Evolutionary conservation across 2,888 invertebrate species (phyloP).

Genomic region (Mycalesis mineus): DNA sequence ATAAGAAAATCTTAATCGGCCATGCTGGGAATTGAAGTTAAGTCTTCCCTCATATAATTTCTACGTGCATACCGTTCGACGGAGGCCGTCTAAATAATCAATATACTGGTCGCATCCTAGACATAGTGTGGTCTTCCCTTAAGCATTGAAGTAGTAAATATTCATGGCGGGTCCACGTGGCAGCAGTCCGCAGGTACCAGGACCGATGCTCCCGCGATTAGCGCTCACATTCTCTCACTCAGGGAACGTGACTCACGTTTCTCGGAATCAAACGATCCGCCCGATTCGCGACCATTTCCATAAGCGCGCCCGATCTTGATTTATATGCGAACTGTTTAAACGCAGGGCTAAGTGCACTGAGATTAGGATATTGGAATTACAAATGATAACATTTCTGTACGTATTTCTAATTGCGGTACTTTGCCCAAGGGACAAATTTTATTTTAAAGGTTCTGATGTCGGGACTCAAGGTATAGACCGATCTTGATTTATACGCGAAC

Average conservation of each 20-base stretch:
- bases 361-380: slow-evolving; percentile 1
- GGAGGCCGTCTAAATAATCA: too few species aligned
- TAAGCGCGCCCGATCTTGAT: slow-evolving; percentile 18
- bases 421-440: too few species aligned
- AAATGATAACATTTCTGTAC: neutral
- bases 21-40: too few species aligned
- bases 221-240: slow-evolving; percentile 30
- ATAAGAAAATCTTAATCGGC: too few species aligned
- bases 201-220: slow-evolving; percentile 35
- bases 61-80: too few species aligned
- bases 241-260: slow-evolving; percentile 30
- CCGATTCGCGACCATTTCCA: slow-evolving; percentile 26
- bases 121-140: too few species aligned
- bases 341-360: neutral
- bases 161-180: slow-evolving; percentile 23
- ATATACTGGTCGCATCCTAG: too few species aligned
- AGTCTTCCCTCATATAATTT: too few species aligned
- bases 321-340: slow-evolving; percentile 15
- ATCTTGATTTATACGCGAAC: slow-evolving; percentile 18
- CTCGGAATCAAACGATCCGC: slow-evolving; percentile 23
- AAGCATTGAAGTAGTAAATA: slow-evolving; percentile 27
- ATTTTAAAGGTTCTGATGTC: too few species aligned
- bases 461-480: too few species aligned
- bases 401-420: neutral
- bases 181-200: slow-evolving; percentile 19